These are phyloP conservation scores for Tethea ocularis DNA, from an alignment of 2,888 invertebrate genomes.

Conservation along the genomic window DNA sequence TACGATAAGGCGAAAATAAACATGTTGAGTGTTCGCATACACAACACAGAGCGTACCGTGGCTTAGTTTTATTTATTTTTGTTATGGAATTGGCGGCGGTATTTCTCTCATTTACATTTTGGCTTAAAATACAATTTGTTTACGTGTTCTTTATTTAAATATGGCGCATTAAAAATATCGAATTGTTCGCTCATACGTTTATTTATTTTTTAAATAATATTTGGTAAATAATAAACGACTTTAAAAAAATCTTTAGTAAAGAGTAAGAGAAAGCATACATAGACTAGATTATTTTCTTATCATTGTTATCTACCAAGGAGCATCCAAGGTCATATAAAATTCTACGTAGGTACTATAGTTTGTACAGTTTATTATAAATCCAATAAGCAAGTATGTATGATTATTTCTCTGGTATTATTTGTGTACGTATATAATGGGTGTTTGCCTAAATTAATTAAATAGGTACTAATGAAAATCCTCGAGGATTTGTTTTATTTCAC, in stretches of 20 bases:
- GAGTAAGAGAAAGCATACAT: slow-evolving; percentile 1
- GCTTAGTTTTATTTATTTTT: slow-evolving; percentile 26
- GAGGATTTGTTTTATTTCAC: too few species aligned
- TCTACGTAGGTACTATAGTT: background rate
- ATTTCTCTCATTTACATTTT: slow-evolving; percentile 7
- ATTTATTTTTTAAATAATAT: too few species aligned
- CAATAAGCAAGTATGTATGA: background rate
- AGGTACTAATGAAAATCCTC: too few species aligned
- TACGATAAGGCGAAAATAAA: slow-evolving; percentile 24
- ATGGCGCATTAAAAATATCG: slow-evolving; percentile 8
- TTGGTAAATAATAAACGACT: too few species aligned
- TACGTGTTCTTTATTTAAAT: slow-evolving; percentile 14
- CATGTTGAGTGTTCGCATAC: slow-evolving; percentile 20
- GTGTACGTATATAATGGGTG: too few species aligned
- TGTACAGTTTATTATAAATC: background rate
- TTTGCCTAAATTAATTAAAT: background rate
- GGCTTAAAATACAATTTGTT: slow-evolving; percentile 17
- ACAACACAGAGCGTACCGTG: slow-evolving; percentile 9
- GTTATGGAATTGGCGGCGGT: slow-evolving; percentile 22
- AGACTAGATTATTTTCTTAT: background rate
- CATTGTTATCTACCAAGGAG: slow-evolving; percentile 1
- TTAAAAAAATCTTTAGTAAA: too few species aligned
- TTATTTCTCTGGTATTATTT: too few species aligned
- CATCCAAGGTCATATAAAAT: background rate
- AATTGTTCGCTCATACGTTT: too few species aligned